phyloP scores from a whole-genome alignment of 2,888 invertebrate genomes.

The Phragmatobia fuliginosa region DNA sequence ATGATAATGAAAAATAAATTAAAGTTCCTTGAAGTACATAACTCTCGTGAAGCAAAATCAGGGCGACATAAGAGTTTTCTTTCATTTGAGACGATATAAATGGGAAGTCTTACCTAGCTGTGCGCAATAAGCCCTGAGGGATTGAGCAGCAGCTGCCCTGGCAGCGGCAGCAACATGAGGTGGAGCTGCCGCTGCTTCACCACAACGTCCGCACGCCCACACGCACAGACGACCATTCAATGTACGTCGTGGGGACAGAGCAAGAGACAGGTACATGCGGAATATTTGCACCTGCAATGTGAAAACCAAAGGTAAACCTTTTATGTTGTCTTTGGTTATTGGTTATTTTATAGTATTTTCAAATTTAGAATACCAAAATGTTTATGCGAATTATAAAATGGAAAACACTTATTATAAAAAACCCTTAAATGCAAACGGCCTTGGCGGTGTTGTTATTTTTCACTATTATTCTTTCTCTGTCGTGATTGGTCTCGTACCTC shows the following conservation, averaged over 20 bases:
- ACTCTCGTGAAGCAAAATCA: background rate
- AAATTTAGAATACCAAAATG: background rate
- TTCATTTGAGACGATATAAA: background rate
- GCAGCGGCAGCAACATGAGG: slow-evolving; percentile 95
- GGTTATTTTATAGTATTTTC: background rate
- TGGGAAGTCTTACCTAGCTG: slow-evolving; percentile 88
- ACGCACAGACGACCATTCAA: slow-evolving; percentile 96
- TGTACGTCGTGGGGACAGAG: slow-evolving; percentile 95
- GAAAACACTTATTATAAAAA: too few species aligned
- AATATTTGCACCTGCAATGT: slow-evolving; percentile 86
- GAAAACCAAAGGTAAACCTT: background rate
- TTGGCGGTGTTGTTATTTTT: too few species aligned
- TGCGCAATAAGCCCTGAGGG: slow-evolving; percentile 93
- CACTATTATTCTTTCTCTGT: too few species aligned
- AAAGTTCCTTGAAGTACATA: background rate
- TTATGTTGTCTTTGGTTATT: background rate
- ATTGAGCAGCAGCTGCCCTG: slow-evolving; percentile 96
- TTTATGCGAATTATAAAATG: background rate
- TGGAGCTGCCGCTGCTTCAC: slow-evolving; percentile 92
- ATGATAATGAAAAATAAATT: too few species aligned
- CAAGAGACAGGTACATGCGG: slow-evolving; percentile 94
- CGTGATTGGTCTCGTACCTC: background rate
- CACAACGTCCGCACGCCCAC: slow-evolving; percentile 93
- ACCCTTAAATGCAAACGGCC: too few species aligned
- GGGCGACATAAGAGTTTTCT: background rate